A percentile compares a stretch with the other conserved stretches of the same genome.
Evolutionary conservation across 2,797 vertebrate species (phyloP).

Genomic region (Gobionotothen gibberifrons): DNA sequence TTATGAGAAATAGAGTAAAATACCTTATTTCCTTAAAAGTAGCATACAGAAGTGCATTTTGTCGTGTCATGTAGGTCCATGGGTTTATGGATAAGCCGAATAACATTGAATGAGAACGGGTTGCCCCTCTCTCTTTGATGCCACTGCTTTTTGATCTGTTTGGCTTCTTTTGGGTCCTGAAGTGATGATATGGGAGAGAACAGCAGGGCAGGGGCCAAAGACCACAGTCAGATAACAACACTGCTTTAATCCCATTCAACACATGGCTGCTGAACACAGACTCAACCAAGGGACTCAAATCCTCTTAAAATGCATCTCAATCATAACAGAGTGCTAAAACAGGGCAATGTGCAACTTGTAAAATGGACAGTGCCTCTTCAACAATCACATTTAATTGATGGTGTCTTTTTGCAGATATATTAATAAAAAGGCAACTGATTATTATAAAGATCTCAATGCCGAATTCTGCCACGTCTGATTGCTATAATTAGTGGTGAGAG

Average conservation of each 20-base stretch:
- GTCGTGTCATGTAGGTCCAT: neutral
- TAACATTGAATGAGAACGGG: neutral
- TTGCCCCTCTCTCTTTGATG: conserved; percentile 23
- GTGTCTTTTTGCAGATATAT: conserved; percentile 13
- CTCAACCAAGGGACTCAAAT: conserved; percentile 21
- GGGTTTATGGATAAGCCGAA: neutral
- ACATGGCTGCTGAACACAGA: conserved; percentile 30
- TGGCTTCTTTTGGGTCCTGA: conserved; percentile 25
- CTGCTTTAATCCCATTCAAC: conserved; percentile 35
- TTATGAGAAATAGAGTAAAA: no score
- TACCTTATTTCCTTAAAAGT: no score
- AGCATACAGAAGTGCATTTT: neutral
- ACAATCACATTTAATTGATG: conserved; percentile 31
- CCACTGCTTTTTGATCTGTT: conserved; percentile 44
- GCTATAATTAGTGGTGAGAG: conserved; percentile 63
- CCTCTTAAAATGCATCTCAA: conserved; percentile 30
- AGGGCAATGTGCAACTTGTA: conserved; percentile 19
- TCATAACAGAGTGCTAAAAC: conserved; percentile 11
- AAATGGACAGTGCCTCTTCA: conserved; percentile 16
- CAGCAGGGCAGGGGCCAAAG: conserved; percentile 47
- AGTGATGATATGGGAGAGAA: conserved; percentile 27
- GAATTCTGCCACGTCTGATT: conserved; percentile 47
- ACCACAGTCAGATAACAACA: conserved; percentile 28
- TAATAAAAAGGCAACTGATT: conserved; percentile 29
- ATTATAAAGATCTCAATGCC: conserved; percentile 52